Evolutionary conservation across 2,888 invertebrate species (phyloP).

Genomic region (Dryococelus australis): DNA sequence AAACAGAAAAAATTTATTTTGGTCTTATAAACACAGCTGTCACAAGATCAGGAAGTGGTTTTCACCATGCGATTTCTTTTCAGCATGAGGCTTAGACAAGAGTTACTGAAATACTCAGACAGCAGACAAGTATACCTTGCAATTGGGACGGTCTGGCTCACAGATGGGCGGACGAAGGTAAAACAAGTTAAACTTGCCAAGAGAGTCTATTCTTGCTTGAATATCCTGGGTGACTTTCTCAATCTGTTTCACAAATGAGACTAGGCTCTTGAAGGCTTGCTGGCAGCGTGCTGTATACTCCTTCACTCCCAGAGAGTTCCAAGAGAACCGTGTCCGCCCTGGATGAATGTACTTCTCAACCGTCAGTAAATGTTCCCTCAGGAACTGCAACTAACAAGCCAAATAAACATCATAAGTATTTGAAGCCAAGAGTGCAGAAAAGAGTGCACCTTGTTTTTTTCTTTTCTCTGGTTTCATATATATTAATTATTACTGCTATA

Average conservation of each 20-base stretch:
- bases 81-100: too few relatives aligned
- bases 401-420: not conserved
- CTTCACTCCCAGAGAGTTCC: slow-evolving; percentile 83
- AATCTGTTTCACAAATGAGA: slow-evolving; percentile 72
- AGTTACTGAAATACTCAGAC: too few relatives aligned
- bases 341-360: slow-evolving; percentile 80
- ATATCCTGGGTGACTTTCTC: slow-evolving; percentile 70
- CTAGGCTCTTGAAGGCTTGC: slow-evolving; percentile 65
- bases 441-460: too few relatives aligned
- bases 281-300: slow-evolving; percentile 73
- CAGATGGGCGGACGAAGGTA: slow-evolving; percentile 58
- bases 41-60: too few relatives aligned
- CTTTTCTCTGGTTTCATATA: too few relatives aligned
- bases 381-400: slow-evolving; percentile 65
- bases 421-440: too few relatives aligned
- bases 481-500: too few relatives aligned
- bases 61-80: too few relatives aligned
- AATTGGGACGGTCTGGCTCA: slow-evolving; percentile 59
- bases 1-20: too few relatives aligned
- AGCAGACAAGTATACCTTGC: slow-evolving; percentile 57
- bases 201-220: slow-evolving; percentile 63
- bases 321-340: slow-evolving; percentile 82
- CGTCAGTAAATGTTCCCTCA: slow-evolving; percentile 72
- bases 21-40: too few relatives aligned
- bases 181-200: slow-evolving; percentile 68